These are phyloP conservation scores for Zelostemma sp. DNA, from an alignment of 1,140 invertebrate genomes.

Conservation along the genomic window DNA sequence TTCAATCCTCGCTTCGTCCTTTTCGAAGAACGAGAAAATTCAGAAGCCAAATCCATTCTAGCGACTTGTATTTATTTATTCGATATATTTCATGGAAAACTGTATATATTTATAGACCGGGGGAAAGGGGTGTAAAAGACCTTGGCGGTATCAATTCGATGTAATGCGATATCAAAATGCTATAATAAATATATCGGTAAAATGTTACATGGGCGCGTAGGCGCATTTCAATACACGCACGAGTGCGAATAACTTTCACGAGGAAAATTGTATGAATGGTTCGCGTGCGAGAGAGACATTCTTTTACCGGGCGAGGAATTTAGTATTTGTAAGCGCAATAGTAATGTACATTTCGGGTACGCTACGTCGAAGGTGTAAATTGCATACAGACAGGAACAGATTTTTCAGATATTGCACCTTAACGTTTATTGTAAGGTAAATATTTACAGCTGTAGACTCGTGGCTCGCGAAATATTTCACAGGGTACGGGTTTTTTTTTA, in stretches of 20 bases:
- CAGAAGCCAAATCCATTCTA: no score
- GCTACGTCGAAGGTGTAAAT: slow-evolving; percentile 65
- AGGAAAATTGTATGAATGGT: slow-evolving; percentile 18
- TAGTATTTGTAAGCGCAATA: slow-evolving; percentile 67
- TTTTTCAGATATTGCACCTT: slow-evolving; percentile 70
- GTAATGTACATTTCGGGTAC: slow-evolving; percentile 66
- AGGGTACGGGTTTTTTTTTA: neutral
- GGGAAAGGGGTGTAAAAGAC: slow-evolving; percentile 13
- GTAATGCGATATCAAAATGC: slow-evolving; percentile 12
- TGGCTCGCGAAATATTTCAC: slow-evolving; percentile 28
- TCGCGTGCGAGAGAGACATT: slow-evolving; percentile 37
- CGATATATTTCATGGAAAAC: slow-evolving; percentile 14
- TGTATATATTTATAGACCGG: slow-evolving; percentile 34
- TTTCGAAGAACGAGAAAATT: no score
- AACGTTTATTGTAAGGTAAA: slow-evolving; percentile 64
- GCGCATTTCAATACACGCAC: slow-evolving; percentile 14
- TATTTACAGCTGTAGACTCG: slow-evolving; percentile 45
- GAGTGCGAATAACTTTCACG: slow-evolving; percentile 6
- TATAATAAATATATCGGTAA: slow-evolving; percentile 10
- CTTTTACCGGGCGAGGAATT: slow-evolving; percentile 56
- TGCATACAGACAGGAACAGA: slow-evolving; percentile 63
- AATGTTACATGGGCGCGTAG: slow-evolving; percentile 24
- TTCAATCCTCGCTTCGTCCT: no score
- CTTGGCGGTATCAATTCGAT: slow-evolving; percentile 19
- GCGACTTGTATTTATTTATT: slow-evolving; percentile 17